Conservation (phyloP, 1,140 invertebrate genomes). For the Scaptomyza pallida region DNA sequence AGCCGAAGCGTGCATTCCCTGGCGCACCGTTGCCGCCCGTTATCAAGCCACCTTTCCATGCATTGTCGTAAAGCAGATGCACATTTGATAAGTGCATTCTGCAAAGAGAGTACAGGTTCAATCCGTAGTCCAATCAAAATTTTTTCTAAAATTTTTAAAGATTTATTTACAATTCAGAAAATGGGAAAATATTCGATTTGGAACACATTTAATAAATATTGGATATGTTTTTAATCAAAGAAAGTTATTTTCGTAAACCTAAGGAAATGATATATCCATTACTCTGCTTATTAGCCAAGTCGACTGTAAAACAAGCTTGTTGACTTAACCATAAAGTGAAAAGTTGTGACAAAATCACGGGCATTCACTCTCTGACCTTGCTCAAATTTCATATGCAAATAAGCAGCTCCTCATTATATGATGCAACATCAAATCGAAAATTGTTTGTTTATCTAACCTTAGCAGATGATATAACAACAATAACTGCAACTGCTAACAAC, state of each 20-base stretch:
- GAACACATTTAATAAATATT: conserved; percentile 3
- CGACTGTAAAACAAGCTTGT: too few species aligned
- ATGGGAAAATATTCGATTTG: not conserved
- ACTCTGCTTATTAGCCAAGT: too few species aligned
- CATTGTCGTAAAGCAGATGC: too few species aligned
- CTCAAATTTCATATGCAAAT: not conserved
- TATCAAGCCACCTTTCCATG: too few species aligned
- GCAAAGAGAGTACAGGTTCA: not conserved
- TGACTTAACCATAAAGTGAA: too few species aligned
- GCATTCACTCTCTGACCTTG: conserved; percentile 15
- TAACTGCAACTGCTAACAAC: conserved; percentile 19
- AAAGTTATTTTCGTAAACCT: too few species aligned
- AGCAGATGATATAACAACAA: conserved; percentile 56
- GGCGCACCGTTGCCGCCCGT: conserved; percentile 10
- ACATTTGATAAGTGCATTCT: too few species aligned
- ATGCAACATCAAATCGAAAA: conserved; percentile 6
- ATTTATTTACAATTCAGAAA: conserved; percentile 17
- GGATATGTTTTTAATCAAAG: not conserved
- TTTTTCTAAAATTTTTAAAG: conserved; percentile 8
- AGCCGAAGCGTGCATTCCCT: conserved; percentile 21
- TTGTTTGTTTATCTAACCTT: conserved; percentile 71
- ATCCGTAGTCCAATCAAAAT: conserved; percentile 14
- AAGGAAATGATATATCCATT: too few species aligned
- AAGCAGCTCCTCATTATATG: conserved; percentile 7
- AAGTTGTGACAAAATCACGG: not conserved